phyloP scores from a whole-genome alignment of 2,888 invertebrate species.

The Scaptomyza parva region DNA sequence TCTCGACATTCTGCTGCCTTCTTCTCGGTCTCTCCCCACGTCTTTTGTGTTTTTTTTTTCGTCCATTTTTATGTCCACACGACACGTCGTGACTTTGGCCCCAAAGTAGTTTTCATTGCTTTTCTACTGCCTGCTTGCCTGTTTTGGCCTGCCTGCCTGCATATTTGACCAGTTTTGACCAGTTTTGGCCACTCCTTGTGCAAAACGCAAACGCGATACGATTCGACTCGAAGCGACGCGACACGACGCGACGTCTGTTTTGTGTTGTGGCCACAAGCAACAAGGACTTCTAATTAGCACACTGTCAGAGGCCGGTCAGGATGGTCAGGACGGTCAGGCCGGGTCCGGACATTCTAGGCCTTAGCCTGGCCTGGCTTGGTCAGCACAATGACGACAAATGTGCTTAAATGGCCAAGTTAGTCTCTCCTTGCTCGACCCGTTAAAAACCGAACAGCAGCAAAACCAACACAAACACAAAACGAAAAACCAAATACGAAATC shows the following conservation, averaged over 20 bases:
- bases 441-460: too few species aligned
- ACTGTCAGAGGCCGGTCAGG: conserved; percentile 71
- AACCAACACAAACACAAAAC: too few species aligned
- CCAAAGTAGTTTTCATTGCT: conserved; percentile 79
- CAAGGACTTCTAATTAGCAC: conserved; percentile 81
- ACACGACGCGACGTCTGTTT: conserved; percentile 62
- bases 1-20: not conserved
- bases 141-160: too few species aligned
- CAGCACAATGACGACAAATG: conserved; percentile 73
- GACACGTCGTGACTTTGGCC: conserved; percentile 68
- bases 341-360: too few species aligned
- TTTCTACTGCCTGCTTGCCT: conserved; percentile 34
- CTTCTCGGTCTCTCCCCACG: not conserved
- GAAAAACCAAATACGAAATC: conserved; percentile 41
- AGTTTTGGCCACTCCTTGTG: conserved; percentile 5
- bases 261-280: conserved; percentile 81
- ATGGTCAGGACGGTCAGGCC: conserved; percentile 66
- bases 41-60: too few species aligned
- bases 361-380: conserved; percentile 37
- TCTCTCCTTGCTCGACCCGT: conserved; percentile 66
- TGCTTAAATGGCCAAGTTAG: conserved; percentile 80
- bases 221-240: conserved; percentile 4
- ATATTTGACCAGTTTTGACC: conserved; percentile 30
- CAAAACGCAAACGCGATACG: too few species aligned
- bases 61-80: conserved; percentile 1